Percentiles rank a stretch among this genome's conserved stretches.
phyloP scores from a whole-genome alignment of 1,140 invertebrate genomes.

The Theocolax elegans region DNA sequence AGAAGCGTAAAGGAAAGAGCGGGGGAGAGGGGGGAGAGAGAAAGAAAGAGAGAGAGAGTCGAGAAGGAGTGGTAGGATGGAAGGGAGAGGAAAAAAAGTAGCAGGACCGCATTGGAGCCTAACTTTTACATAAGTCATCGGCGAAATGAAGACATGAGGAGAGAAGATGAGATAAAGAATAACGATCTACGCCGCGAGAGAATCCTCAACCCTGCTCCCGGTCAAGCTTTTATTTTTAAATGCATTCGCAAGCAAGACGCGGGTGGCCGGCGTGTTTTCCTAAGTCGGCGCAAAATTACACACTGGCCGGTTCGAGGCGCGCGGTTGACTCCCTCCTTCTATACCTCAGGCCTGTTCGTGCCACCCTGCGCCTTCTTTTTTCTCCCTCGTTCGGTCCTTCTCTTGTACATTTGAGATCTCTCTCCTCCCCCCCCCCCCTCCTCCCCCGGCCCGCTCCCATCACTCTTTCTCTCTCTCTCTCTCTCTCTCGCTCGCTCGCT shows the following conservation, averaged over 20 bases:
- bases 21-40: not conserved
- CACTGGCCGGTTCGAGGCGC: constrained; percentile 62
- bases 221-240: constrained; percentile 68
- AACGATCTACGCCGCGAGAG: constrained; percentile 42
- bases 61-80: not conserved
- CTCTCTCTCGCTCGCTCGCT: constrained; percentile 51
- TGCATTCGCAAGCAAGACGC: constrained; percentile 65
- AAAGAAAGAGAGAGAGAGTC: constrained; percentile 30
- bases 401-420: constrained; percentile 41
- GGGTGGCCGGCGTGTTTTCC: constrained; percentile 68
- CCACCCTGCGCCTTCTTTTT: constrained; percentile 32
- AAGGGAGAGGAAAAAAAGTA: constrained; percentile 27
- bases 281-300: constrained; percentile 70
- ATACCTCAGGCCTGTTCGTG: constrained; percentile 35
- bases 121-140: constrained; percentile 45
- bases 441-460: constrained; percentile 41
- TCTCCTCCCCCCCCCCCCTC: constrained; percentile 5
- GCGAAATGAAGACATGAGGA: constrained; percentile 44
- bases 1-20: constrained; percentile 31
- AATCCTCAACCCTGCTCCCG: constrained; percentile 40
- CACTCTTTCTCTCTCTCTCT: constrained; percentile 56
- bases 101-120: constrained; percentile 35
- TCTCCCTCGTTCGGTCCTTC: constrained; percentile 36
- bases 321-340: constrained; percentile 46
- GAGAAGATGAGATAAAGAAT: constrained; percentile 43